Percentiles rank a stretch among this genome's conserved stretches.
phyloP scores from a whole-genome alignment of 2,888 invertebrate species.

The Epirrita christyi region DNA sequence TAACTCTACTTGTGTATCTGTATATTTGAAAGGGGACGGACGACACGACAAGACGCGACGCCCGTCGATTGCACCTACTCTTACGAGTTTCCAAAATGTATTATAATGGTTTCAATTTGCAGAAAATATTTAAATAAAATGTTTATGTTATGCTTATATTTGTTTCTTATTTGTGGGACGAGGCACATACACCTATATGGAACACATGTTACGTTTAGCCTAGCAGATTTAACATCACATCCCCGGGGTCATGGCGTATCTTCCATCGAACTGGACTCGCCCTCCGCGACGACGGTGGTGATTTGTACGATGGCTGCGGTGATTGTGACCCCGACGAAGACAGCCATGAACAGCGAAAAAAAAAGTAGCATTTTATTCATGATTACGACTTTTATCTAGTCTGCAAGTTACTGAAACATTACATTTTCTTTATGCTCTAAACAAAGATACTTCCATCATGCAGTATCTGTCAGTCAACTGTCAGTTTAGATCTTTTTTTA shows the following conservation, averaged over 20 bases:
- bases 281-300: constrained; percentile 37
- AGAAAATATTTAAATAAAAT: constrained; percentile 79
- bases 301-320: constrained; percentile 55
- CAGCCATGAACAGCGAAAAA: constrained; percentile 63
- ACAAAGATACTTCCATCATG: too few relatives aligned
- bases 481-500: too few relatives aligned
- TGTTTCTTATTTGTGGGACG: constrained; percentile 43
- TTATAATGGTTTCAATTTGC: constrained; percentile 72
- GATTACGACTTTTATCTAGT: too few relatives aligned
- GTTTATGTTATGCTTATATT: constrained; percentile 76
- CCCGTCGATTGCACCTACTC: constrained; percentile 13
- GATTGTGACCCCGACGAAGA: constrained; percentile 55
- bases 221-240: neutral
- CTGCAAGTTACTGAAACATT: too few relatives aligned
- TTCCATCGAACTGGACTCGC: neutral
- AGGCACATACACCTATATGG: too few relatives aligned
- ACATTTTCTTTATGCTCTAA: too few relatives aligned
- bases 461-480: too few relatives aligned
- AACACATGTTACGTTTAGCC: too few relatives aligned
- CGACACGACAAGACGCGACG: too few relatives aligned
- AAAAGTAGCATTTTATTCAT: constrained; percentile 58
- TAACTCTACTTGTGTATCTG: constrained; percentile 46
- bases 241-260: neutral
- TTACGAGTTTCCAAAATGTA: constrained; percentile 62
- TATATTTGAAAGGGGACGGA: constrained; percentile 53